Conservation (phyloP, 2,797 vertebrate species). For the Coregonus sp. region DNA sequence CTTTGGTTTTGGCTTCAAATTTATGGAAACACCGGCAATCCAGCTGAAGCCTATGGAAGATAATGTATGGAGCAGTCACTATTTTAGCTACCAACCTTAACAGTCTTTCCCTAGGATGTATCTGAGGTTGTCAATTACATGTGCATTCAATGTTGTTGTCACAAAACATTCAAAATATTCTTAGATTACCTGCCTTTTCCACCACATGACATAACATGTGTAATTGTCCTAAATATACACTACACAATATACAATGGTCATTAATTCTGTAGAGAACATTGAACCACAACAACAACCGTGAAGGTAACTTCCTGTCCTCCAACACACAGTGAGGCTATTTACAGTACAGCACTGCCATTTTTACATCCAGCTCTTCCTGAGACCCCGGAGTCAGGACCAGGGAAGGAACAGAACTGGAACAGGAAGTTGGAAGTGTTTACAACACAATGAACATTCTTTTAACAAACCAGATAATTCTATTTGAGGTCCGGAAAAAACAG, state of each 20-base stretch:
- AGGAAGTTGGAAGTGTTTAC: constrained; percentile 50
- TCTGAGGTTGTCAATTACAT: background rate
- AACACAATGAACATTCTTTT: constrained; percentile 10
- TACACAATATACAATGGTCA: background rate
- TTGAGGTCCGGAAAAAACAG: background rate
- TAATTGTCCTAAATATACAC: background rate
- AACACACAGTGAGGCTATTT: constrained; percentile 24
- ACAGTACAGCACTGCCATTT: constrained; percentile 42
- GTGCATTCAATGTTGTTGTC: background rate
- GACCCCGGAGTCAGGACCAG: constrained; percentile 20
- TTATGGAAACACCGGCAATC: background rate
- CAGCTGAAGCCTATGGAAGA: background rate
- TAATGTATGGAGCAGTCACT: background rate
- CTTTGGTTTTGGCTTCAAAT: background rate
- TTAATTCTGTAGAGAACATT: background rate
- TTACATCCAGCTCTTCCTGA: constrained; percentile 61
- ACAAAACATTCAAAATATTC: background rate
- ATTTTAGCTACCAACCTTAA: background rate
- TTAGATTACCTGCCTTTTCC: background rate
- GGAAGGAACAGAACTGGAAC: constrained; percentile 27
- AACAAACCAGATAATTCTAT: background rate
- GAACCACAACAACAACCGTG: background rate
- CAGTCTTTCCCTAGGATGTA: too few species aligned
- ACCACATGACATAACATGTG: background rate
- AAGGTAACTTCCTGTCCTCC: background rate